These are phyloP conservation scores for Thryonomys swinderianus DNA, from an alignment of 2,113 vertebrate genomes.

Conservation along the genomic window DNA sequence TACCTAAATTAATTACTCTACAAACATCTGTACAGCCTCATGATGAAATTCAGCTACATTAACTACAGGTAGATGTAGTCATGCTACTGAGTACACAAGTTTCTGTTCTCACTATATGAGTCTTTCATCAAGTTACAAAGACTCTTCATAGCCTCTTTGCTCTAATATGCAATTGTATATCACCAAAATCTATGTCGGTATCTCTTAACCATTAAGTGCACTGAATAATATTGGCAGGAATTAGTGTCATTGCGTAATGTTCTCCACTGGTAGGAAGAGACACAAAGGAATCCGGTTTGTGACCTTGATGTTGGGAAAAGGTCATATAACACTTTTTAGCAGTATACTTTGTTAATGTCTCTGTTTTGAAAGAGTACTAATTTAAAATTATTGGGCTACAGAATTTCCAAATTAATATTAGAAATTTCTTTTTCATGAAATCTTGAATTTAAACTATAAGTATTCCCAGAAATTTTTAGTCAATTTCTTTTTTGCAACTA, in stretches of 20 bases:
- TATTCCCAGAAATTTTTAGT: background rate
- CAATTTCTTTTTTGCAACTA: background rate
- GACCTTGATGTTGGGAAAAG: background rate
- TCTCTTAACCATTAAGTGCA: background rate
- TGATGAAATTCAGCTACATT: constrained; percentile 16
- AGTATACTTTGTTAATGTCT: background rate
- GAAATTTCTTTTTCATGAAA: constrained; percentile 45
- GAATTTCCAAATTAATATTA: constrained; percentile 6
- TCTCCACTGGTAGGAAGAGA: background rate
- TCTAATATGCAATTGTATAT: background rate
- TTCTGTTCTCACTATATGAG: background rate
- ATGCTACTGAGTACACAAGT: constrained; percentile 18
- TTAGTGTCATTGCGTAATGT: background rate
- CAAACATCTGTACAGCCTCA: background rate
- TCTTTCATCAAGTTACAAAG: constrained; percentile 24
- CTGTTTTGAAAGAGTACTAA: constrained; percentile 37
- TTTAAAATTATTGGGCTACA: background rate
- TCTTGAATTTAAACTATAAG: constrained; percentile 31
- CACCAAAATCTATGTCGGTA: background rate
- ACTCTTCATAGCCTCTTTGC: background rate
- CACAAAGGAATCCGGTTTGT: background rate
- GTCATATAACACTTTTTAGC: background rate
- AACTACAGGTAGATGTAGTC: constrained; percentile 12
- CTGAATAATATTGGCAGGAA: background rate
- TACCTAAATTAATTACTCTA: background rate